phyloP scores from a whole-genome alignment of 2,888 invertebrate species.

The Meta bourneti region DNA sequence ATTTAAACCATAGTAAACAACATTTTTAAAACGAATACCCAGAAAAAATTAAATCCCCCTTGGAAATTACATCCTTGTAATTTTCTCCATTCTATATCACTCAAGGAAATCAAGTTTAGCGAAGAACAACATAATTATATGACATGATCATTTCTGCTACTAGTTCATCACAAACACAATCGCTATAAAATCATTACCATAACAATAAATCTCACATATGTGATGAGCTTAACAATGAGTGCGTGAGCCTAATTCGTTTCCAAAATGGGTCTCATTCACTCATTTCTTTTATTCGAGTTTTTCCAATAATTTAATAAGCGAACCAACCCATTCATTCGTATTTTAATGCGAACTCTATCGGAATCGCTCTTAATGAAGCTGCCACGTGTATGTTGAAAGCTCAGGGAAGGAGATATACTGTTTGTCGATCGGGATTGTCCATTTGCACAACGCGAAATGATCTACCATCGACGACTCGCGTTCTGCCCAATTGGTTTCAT shows the following conservation, averaged over 20 bases:
- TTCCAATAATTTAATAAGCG: not conserved
- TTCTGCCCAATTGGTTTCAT: not conserved
- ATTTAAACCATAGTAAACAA: too few species aligned
- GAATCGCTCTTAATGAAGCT: slow-evolving; percentile 18
- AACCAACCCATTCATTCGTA: not conserved
- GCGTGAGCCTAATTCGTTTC: too few species aligned
- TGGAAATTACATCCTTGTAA: too few species aligned
- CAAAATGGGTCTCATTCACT: not conserved
- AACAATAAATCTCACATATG: not conserved
- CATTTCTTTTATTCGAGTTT: not conserved
- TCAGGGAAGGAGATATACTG: not conserved
- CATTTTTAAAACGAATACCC: too few species aligned
- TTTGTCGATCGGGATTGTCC: slow-evolving; percentile 36
- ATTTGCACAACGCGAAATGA: slow-evolving; percentile 26
- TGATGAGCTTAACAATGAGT: too few species aligned
- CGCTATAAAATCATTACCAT: not conserved
- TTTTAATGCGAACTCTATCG: not conserved
- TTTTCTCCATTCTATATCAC: too few species aligned
- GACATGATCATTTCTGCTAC: too few species aligned
- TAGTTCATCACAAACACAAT: not conserved
- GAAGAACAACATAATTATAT: too few species aligned
- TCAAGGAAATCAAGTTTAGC: too few species aligned
- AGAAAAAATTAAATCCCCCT: too few species aligned
- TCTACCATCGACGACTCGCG: not conserved
- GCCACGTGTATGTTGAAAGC: slow-evolving; percentile 33